phyloP scores from a whole-genome alignment of 2,113 vertebrate genomes.

The Halichoeres trimaculatus region DNA sequence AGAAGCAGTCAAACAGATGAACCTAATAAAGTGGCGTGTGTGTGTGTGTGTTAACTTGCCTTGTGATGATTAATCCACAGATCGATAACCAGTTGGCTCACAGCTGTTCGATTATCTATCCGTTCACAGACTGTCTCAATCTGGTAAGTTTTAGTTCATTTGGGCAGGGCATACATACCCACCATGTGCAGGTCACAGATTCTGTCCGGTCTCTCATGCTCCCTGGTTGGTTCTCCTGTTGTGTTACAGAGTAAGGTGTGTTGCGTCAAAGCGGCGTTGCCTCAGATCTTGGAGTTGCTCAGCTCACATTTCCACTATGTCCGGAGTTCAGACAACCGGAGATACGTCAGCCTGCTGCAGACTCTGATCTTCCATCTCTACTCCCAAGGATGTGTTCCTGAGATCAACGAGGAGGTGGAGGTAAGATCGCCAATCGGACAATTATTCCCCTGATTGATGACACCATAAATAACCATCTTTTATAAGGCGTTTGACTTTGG shows the following conservation, averaged over 20 bases:
- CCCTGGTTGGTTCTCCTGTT: too few species aligned
- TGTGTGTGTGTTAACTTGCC: neutral
- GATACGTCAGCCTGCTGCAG: slow-evolving; percentile 19
- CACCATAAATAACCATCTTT: too few species aligned
- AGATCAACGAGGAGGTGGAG: slow-evolving; percentile 29
- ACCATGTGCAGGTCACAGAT: too few species aligned
- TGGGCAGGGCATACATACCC: too few species aligned
- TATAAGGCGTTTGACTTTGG: too few species aligned
- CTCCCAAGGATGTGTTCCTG: slow-evolving; percentile 29
- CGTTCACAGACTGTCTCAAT: slow-evolving; percentile 19
- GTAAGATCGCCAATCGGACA: neutral
- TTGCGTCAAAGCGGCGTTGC: slow-evolving; percentile 32
- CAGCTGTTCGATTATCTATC: slow-evolving; percentile 25
- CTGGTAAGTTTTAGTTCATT: slow-evolving; percentile 20
- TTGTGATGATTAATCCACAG: neutral
- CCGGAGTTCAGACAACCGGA: slow-evolving; percentile 25
- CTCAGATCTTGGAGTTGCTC: slow-evolving; percentile 23
- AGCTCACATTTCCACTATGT: slow-evolving; percentile 21
- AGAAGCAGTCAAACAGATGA: too few species aligned
- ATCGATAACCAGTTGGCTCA: slow-evolving; percentile 33
- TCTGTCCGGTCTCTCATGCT: too few species aligned
- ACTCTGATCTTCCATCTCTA: slow-evolving; percentile 20
- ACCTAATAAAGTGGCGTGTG: too few species aligned
- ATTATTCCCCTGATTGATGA: too few species aligned
- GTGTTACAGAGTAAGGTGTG: slow-evolving; percentile 24